Base-by-base conservation (phyloP, 2,113 vertebrate species). In the Meles meles region DNA sequence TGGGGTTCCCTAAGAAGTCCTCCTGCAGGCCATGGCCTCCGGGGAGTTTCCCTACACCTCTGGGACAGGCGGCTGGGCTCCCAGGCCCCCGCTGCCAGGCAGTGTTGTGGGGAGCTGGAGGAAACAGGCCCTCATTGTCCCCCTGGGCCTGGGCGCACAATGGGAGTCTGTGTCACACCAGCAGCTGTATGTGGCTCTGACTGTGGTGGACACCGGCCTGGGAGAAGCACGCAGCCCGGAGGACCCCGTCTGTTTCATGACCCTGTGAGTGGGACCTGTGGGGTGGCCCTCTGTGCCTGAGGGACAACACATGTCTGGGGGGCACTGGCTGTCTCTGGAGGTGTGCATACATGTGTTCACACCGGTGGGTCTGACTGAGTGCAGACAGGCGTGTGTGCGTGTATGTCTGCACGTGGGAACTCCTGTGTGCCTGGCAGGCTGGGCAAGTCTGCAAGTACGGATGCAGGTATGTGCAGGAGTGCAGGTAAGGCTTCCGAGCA, bases 111-210 rank as follows among this genome's bases (percentile, higher is more conserved):
- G 52, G 88, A 91, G 82, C 93, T 23, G 93, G 42, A 83, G 55
- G 93, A 97, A 89, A 97, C 81, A 98, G 93, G 77, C 82, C 25
- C 21, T 82, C 92, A 87, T 98, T 98, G 98, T 98, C 59, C 85
- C 90, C 72, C 39, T 7, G 88, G 77, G 87, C 59, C 94, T 52
- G 39, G 86, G 9, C 6, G 77, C 93, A 98, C 98, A 98, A 96
- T 95, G 82, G 89, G 49, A 61, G 86, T 72, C 97, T 98, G 97
- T 98, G 96, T 96, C 71, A 29, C 17, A 4, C 39, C 65, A 91
- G 95, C 97, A 97, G 97, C 95, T 98, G 97, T 92, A 77, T 59
- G 61, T 25, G 79, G 93, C 91, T 97, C 93, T 77, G 89, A 47
- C 94, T 42, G 80, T 39, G 82, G 92, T 44, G 34, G 95, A 97